These are phyloP conservation scores for Penelope pileata DNA, from an alignment of 2,113 vertebrate genomes.

Conservation along the genomic window DNA sequence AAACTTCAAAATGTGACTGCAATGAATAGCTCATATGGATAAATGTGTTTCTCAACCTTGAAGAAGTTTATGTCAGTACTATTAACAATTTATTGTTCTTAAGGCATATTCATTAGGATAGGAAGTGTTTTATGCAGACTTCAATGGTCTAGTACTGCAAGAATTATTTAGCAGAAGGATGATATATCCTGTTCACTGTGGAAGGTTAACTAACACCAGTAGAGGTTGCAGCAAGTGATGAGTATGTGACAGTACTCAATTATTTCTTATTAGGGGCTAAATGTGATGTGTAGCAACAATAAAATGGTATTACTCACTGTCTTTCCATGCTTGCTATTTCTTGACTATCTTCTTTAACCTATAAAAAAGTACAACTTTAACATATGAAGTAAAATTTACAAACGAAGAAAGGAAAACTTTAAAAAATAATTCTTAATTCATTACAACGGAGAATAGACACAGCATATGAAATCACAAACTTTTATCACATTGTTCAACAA, in stretches of 20 bases:
- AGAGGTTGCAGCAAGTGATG: background rate
- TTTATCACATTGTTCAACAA: background rate
- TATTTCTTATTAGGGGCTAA: background rate
- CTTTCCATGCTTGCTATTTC: conserved; percentile 96
- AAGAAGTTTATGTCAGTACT: background rate
- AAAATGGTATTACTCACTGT: conserved; percentile 81
- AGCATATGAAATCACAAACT: background rate
- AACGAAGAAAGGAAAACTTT: background rate
- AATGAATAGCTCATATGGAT: background rate
- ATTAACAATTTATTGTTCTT: background rate
- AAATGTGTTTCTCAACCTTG: background rate
- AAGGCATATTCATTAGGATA: background rate
- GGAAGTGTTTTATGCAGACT: background rate
- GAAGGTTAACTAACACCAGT: background rate
- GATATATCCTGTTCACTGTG: background rate
- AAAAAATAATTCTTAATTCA: background rate
- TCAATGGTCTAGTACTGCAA: background rate
- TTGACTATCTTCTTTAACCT: conserved; percentile 97
- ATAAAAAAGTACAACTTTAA: background rate
- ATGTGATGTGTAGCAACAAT: background rate
- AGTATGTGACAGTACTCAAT: background rate
- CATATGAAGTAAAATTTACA: background rate
- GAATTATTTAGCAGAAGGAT: background rate
- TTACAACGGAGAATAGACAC: background rate
- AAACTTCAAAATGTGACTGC: background rate